These are phyloP conservation scores for Zhuqinia jingwanae DNA, from an alignment of 2,888 invertebrate species.

Conservation along the genomic window DNA sequence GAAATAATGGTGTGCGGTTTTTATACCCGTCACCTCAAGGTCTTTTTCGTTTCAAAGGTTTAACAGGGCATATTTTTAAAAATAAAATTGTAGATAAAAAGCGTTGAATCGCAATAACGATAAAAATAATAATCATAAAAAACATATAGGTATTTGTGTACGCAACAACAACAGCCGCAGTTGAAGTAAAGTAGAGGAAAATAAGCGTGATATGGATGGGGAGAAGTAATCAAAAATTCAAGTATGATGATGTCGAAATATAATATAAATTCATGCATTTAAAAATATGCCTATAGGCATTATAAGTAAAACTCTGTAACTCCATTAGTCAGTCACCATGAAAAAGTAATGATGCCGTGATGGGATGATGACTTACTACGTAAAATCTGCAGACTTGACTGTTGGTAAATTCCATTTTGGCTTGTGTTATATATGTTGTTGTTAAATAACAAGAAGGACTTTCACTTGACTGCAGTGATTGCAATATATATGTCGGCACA, in stretches of 20 bases:
- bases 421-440: background rate
- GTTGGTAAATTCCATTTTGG: background rate
- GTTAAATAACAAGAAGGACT: background rate
- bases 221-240: conserved; percentile 33
- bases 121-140: conserved; percentile 36
- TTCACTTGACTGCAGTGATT: conserved; percentile 25
- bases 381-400: conserved; percentile 21
- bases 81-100: conserved; percentile 31
- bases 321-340: conserved; percentile 63
- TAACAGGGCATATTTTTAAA: conserved; percentile 51
- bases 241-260: conserved; percentile 19
- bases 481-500: background rate
- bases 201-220: background rate
- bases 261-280: conserved; percentile 24
- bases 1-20: conserved; percentile 14
- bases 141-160: conserved; percentile 15
- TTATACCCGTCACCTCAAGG: background rate
- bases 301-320: conserved; percentile 31
- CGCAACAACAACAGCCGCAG: background rate
- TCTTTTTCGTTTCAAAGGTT: conserved; percentile 30
- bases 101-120: conserved; percentile 15
- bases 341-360: conserved; percentile 66
- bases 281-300: conserved; percentile 39
- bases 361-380: conserved; percentile 24
- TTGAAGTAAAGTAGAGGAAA: background rate